Evolutionary conservation across 1,140 invertebrate genomes (phyloP).

Genomic region (Helicorthomorpha holstii): DNA sequence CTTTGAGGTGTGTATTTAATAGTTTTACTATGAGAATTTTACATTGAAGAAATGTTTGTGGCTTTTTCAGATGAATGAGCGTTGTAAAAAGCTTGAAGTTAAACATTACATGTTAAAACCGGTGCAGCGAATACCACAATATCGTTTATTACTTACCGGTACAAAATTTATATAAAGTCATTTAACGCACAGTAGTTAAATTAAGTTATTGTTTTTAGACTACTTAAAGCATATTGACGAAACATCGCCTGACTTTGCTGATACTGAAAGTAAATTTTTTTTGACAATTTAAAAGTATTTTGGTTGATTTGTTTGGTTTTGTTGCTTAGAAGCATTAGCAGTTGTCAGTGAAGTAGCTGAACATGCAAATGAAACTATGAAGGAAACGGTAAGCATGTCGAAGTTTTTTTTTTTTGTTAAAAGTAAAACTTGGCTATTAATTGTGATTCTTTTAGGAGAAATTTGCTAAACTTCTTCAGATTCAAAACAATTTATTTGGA

Average conservation of each 20-base stretch:
- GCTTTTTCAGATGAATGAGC: slow-evolving; percentile 19
- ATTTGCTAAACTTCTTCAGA: slow-evolving; percentile 35
- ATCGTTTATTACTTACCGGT: slow-evolving; percentile 43
- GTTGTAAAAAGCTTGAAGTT: slow-evolving; percentile 43
- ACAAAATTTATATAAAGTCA: neutral
- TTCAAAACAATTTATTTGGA: slow-evolving; percentile 33
- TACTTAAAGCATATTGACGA: slow-evolving; percentile 40
- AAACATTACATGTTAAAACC: slow-evolving; percentile 60
- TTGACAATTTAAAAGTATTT: no score
- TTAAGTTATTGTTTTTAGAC: slow-evolving; percentile 19
- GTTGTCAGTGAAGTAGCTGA: slow-evolving; percentile 54
- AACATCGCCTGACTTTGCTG: slow-evolving; percentile 42
- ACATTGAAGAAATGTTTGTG: no score
- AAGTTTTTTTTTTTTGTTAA: slow-evolving; percentile 2
- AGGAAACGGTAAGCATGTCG: slow-evolving; percentile 37
- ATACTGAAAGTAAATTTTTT: slow-evolving; percentile 32
- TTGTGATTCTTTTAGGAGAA: slow-evolving; percentile 27
- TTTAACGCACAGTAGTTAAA: neutral
- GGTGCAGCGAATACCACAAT: slow-evolving; percentile 52
- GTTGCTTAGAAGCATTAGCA: slow-evolving; percentile 31
- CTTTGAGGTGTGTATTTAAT: slow-evolving; percentile 41
- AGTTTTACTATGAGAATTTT: no score
- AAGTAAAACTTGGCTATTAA: neutral
- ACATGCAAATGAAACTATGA: slow-evolving; percentile 54
- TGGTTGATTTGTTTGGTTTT: neutral